Evolutionary conservation across 64 coral and sea anemone species (phyloP).

Genomic region (Pocillopora damicornis): DNA sequence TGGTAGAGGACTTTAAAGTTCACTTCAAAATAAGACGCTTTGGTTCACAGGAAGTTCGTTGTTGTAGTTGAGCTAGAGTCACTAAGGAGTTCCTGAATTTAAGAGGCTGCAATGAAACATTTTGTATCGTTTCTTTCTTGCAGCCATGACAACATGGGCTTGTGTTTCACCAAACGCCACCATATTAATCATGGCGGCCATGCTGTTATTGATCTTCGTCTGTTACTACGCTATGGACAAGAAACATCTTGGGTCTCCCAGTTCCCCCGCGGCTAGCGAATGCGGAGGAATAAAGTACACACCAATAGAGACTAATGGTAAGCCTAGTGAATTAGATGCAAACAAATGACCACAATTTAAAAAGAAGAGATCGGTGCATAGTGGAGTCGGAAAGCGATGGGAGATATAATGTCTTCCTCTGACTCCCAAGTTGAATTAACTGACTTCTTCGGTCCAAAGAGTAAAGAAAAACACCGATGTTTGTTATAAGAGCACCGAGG

Average conservation of each 20-base stretch:
- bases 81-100: too few species aligned
- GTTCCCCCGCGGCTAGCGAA: not conserved
- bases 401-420: too few species aligned
- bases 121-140: not conserved
- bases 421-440: too few species aligned
- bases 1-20: too few species aligned
- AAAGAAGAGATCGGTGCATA: too few species aligned
- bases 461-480: too few species aligned
- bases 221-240: slow-evolving; percentile 73
- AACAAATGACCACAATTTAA: not conserved
- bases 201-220: slow-evolving; percentile 58
- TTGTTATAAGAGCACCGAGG: too few species aligned
- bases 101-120: not conserved
- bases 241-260: slow-evolving; percentile 38
- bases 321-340: not conserved
- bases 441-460: too few species aligned
- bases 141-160: slow-evolving; percentile 75
- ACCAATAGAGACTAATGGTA: slow-evolving; percentile 5
- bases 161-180: slow-evolving; percentile 67
- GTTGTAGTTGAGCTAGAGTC: too few species aligned
- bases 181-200: slow-evolving; percentile 56
- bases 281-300: not conserved
- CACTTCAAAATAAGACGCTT: too few species aligned
- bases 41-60: too few species aligned
- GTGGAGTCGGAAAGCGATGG: too few species aligned